Conservation (phyloP, 2,113 vertebrate species). For the Equus quagga region DNA sequence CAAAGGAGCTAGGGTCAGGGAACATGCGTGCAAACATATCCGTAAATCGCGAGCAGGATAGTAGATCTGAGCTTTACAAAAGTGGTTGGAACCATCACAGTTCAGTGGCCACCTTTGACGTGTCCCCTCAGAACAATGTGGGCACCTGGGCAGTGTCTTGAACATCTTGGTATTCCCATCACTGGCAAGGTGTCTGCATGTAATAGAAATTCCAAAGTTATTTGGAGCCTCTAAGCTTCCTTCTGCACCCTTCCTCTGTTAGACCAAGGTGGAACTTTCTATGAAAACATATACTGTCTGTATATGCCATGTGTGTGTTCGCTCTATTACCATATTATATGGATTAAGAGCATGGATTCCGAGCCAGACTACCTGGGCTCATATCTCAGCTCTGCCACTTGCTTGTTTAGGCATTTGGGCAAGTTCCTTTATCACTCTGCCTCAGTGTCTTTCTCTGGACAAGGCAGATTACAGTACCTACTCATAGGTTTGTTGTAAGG, state of each 20-base stretch:
- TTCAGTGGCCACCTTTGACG: too few species aligned
- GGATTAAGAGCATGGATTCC: not conserved
- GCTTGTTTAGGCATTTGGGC: not conserved
- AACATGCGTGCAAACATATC: not conserved
- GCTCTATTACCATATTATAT: rapidly evolving
- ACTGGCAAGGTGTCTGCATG: rapidly evolving
- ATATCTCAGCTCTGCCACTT: not conserved
- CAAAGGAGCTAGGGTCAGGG: not conserved
- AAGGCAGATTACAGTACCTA: not conserved
- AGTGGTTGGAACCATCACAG: not conserved
- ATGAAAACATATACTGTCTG: not conserved
- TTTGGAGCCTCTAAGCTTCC: not conserved
- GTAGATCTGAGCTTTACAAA: not conserved
- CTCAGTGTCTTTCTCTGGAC: not conserved
- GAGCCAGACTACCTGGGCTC: not conserved
- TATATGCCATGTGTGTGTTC: not conserved
- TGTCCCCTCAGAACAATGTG: rapidly evolving
- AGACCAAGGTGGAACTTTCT: not conserved
- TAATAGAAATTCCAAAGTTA: not conserved
- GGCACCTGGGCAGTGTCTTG: not conserved
- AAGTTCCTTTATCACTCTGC: not conserved
- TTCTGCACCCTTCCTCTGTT: not conserved
- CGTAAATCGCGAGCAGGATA: not conserved
- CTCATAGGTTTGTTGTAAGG: not conserved
- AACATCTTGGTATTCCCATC: not conserved